phyloP scores from a whole-genome alignment of 2,797 vertebrate species.

The Anisognathus igniventris region DNA sequence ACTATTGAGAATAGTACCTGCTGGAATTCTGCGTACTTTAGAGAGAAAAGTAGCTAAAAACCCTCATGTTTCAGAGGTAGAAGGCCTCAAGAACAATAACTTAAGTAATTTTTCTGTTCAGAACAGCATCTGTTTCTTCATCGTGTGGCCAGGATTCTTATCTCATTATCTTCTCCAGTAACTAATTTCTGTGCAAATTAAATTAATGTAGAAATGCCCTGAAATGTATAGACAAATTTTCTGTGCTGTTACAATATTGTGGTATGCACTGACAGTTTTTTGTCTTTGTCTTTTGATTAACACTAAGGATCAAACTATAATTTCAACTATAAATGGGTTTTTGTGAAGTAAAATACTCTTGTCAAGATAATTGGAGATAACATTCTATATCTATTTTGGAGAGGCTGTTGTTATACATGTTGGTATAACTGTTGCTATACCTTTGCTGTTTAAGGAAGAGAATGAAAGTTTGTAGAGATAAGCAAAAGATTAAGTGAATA shows the following conservation, averaged over 20 bases:
- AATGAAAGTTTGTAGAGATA: neutral
- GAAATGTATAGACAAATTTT: neutral
- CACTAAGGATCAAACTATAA: neutral
- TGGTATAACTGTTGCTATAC: too few species aligned
- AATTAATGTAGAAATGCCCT: neutral
- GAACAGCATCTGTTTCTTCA: fast-evolving
- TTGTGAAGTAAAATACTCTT: neutral
- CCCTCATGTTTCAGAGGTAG: neutral
- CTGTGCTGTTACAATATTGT: neutral
- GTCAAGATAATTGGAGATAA: neutral
- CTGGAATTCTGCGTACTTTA: neutral
- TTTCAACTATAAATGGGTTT: neutral
- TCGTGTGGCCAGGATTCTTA: neutral
- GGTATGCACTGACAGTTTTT: neutral
- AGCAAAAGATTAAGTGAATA: neutral
- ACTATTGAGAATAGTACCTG: neutral
- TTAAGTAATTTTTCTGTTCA: neutral
- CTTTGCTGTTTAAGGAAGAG: neutral
- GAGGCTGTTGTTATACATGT: neutral
- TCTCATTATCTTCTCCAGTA: neutral
- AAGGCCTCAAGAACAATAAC: neutral
- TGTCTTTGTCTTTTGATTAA: neutral
- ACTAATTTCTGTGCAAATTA: neutral
- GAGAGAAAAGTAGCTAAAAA: neutral
- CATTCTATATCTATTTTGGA: neutral